These are phyloP conservation scores for Percina caprodes DNA, from an alignment of 2,113 vertebrate genomes.

Conservation along the genomic window DNA sequence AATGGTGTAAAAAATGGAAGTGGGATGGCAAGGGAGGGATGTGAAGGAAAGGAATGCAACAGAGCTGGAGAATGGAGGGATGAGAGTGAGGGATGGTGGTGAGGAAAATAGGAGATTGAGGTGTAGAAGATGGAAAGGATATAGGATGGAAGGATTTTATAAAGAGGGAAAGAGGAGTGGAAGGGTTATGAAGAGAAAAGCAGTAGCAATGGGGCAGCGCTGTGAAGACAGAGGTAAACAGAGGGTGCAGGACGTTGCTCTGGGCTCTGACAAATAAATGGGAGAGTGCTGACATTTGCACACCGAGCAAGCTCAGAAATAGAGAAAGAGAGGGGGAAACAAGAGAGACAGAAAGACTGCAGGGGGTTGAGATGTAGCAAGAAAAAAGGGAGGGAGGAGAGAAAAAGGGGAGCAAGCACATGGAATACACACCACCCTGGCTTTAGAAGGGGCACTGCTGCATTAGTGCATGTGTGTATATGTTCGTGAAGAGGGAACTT, in stretches of 20 bases:
- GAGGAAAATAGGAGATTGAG: constrained; percentile 7
- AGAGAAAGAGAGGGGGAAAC: constrained; percentile 53
- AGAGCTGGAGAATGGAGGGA: constrained; percentile 11
- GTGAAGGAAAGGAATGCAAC: constrained; percentile 5
- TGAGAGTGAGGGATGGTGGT: neutral
- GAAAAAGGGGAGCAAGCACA: constrained; percentile 51
- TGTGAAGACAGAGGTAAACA: constrained; percentile 72
- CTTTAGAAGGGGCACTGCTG: constrained; percentile 74
- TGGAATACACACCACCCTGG: constrained; percentile 67
- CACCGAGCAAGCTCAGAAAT: constrained; percentile 62
- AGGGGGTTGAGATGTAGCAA: neutral
- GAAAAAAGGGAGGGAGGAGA: constrained; percentile 52
- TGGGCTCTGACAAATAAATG: constrained; percentile 77
- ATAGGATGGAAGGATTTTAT: constrained; percentile 3
- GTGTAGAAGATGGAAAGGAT: constrained; percentile 31
- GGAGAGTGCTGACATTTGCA: constrained; percentile 83
- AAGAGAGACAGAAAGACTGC: constrained; percentile 52
- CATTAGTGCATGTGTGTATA: constrained; percentile 61
- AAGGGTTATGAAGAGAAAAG: constrained; percentile 21
- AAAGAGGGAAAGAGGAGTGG: neutral
- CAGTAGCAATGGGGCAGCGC: constrained; percentile 44
- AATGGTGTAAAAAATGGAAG: constrained; percentile 65
- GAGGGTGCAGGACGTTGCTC: constrained; percentile 70
- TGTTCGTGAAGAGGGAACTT: constrained; percentile 72
- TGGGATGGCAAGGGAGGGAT: neutral